Evolutionary conservation across 1,140 invertebrate species (phyloP).

Genomic region (Zelostemma sp.): DNA sequence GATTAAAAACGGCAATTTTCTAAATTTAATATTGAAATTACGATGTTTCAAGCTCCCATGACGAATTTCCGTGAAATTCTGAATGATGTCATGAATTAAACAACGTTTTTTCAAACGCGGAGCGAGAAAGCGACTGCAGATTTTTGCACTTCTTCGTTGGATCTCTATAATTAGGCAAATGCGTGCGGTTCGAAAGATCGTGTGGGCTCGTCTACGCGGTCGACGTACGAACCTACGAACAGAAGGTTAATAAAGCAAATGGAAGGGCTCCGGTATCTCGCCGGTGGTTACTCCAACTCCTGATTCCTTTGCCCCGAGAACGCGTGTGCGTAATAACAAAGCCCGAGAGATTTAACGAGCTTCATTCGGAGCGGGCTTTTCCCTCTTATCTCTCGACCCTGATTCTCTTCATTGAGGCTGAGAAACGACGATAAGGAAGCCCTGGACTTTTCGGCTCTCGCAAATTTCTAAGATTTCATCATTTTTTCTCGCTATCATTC

Average conservation of each 20-base stretch:
- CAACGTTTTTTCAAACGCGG: no score
- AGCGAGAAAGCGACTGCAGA: no score
- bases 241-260: conserved; percentile 39
- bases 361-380: conserved; percentile 20
- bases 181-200: neutral
- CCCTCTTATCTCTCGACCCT: conserved; percentile 32
- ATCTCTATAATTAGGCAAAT: neutral
- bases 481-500: no score
- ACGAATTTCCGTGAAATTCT: no score
- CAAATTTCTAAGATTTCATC: no score
- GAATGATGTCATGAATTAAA: no score
- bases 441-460: neutral
- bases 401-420: conserved; percentile 25
- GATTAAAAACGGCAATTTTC: no score
- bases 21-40: no score
- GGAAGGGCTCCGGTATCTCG: conserved; percentile 22
- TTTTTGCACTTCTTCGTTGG: no score
- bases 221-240: neutral
- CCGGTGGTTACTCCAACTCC: conserved; percentile 31
- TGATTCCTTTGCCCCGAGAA: conserved; percentile 28
- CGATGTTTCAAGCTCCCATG: no score
- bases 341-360: conserved; percentile 32
- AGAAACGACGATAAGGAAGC: conserved; percentile 5
- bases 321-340: conserved; percentile 29
- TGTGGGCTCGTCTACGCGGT: neutral